phyloP scores from a whole-genome alignment of 2,113 vertebrate genomes.

The Nesoenas mayeri region DNA sequence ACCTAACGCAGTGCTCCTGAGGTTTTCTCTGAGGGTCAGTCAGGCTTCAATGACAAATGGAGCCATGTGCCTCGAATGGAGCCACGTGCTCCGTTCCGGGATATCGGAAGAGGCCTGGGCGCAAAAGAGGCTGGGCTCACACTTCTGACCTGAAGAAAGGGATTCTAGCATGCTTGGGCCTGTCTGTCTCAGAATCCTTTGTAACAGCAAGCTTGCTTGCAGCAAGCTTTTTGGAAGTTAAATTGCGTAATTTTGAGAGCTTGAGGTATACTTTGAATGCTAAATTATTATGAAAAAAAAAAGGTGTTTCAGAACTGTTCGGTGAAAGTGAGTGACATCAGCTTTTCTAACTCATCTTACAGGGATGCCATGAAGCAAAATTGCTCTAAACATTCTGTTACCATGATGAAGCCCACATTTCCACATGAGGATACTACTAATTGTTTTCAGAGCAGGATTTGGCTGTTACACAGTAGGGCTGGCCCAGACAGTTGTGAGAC shows the following conservation, averaged over 20 bases:
- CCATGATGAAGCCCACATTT: not conserved
- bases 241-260: not conserved
- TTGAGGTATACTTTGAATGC: not conserved
- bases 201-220: not conserved
- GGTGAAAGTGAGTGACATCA: not conserved
- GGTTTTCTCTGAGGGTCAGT: not conserved
- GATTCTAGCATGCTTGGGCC: not conserved
- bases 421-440: not conserved
- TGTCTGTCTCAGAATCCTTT: not conserved
- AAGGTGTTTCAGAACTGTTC: not conserved
- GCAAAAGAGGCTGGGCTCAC: not conserved
- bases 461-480: not conserved
- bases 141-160: not conserved
- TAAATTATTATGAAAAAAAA: not conserved
- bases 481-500: not conserved
- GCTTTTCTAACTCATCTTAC: not conserved
- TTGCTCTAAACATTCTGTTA: not conserved
- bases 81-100: accelerated
- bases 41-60: not conserved
- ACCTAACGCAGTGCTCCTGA: not conserved
- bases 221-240: not conserved
- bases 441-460: not conserved
- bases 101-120: not conserved
- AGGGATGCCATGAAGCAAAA: not conserved
- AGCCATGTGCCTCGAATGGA: not conserved